Evolutionary conservation across 2,797 vertebrate genomes (phyloP).

Genomic region (Chaunax sp.): DNA sequence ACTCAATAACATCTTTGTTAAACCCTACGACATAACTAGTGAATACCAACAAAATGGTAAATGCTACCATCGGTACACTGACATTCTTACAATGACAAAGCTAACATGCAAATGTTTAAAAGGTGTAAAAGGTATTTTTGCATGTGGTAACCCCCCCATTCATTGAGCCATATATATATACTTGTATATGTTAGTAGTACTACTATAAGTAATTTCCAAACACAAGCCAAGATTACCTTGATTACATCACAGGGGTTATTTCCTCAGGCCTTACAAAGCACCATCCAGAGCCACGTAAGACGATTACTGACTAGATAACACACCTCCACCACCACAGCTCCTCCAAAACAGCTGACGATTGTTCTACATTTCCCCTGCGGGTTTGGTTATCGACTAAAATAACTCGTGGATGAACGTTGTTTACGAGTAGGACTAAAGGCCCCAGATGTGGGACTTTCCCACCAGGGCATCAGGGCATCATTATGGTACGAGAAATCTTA

Average conservation of each 20-base stretch:
- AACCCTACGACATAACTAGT: no score
- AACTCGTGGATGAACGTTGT: conserved; percentile 30
- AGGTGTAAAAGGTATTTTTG: neutral
- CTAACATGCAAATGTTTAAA: neutral
- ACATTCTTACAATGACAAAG: neutral
- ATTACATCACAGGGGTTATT: conserved; percentile 1
- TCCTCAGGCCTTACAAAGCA: neutral
- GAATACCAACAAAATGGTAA: no score
- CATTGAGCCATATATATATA: no score
- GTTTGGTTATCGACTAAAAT: conserved; percentile 27
- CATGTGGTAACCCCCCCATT: no score
- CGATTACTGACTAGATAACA: neutral
- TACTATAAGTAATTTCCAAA: neutral
- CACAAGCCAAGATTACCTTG: conserved; percentile 1
- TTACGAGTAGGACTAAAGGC: conserved; percentile 21
- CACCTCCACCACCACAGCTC: neutral
- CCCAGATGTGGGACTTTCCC: conserved; percentile 34
- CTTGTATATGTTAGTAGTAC: no score
- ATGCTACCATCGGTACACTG: neutral
- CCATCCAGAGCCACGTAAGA: neutral
- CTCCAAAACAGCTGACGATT: conserved; percentile 11
- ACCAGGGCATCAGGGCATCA: conserved; percentile 4
- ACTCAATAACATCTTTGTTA: no score
- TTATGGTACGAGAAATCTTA: conserved; percentile 1
- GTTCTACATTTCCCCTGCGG: conserved; percentile 10